Evolutionary conservation across 2,888 invertebrate species (phyloP).

Genomic region (Noctua pronuba): DNA sequence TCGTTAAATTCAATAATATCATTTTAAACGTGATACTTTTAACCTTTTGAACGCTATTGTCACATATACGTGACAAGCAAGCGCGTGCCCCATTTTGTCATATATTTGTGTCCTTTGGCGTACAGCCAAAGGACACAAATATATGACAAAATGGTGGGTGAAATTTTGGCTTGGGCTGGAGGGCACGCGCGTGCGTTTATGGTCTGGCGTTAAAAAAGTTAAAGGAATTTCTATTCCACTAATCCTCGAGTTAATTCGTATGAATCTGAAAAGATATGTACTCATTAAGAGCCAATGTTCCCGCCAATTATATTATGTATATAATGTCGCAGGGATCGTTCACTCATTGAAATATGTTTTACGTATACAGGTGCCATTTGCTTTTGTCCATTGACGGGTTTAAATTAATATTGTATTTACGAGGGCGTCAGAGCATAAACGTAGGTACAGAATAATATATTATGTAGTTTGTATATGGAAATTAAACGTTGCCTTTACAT

Average conservation of each 20-base stretch:
- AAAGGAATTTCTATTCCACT: constrained; percentile 10
- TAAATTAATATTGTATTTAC: constrained; percentile 35
- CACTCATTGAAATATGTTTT: constrained; percentile 34
- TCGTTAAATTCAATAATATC: background rate
- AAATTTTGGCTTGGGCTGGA: no score
- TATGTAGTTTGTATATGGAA: constrained; percentile 37
- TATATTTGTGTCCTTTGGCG: no score
- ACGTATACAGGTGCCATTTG: constrained; percentile 1
- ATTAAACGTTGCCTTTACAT: constrained; percentile 34
- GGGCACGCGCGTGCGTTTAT: no score
- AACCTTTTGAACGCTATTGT: no score
- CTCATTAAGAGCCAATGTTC: constrained; percentile 31
- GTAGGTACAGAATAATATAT: background rate
- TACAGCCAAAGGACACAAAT: no score
- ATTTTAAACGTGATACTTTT: background rate
- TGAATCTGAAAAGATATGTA: background rate
- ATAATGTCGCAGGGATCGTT: constrained; percentile 16
- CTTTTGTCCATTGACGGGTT: constrained; percentile 33
- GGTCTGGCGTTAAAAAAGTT: no score
- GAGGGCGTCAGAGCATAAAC: constrained; percentile 19
- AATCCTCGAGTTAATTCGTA: constrained; percentile 1
- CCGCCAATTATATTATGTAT: constrained; percentile 40
- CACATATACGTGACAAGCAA: no score
- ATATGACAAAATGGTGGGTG: no score
- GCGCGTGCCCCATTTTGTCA: no score